A percentile compares a stretch with the other conserved stretches of the same genome.
These are phyloP conservation scores for Dolichomitus sp. DNA, from an alignment of 2,888 invertebrate genomes.

Conservation along the genomic window DNA sequence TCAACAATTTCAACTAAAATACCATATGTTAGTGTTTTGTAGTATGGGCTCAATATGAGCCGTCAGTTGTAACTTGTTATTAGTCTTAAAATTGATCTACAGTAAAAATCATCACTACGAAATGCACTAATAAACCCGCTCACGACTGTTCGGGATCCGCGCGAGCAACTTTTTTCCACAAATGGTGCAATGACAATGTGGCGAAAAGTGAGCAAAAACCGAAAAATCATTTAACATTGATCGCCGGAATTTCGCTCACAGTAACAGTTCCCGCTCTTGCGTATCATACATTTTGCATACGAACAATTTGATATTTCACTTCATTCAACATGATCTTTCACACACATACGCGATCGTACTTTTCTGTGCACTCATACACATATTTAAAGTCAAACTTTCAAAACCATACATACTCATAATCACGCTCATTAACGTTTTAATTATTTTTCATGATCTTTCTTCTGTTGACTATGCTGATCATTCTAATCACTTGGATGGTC, in stretches of 20 bases:
- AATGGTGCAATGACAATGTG: conserved; percentile 9
- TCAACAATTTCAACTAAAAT: conserved; percentile 82
- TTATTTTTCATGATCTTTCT: background rate
- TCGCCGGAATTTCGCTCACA: conserved; percentile 54
- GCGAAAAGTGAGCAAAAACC: conserved; percentile 9
- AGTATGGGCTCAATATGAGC: conserved; percentile 83
- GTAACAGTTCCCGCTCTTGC: conserved; percentile 25
- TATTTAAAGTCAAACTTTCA: background rate
- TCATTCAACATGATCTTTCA: conserved; percentile 2
- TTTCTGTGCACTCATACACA: conserved; percentile 15
- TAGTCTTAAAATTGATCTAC: conserved; percentile 79
- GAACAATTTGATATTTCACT: background rate
- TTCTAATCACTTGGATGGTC: too few species aligned
- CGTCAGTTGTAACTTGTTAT: conserved; percentile 74
- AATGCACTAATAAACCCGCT: conserved; percentile 69
- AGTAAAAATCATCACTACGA: conserved; percentile 73
- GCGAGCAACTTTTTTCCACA: background rate
- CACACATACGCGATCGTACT: conserved; percentile 24
- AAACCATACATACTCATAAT: background rate
- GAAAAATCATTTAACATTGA: conserved; percentile 38
- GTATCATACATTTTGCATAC: background rate
- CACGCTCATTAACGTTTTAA: background rate
- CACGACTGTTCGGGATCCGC: background rate
- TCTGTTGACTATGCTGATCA: too few species aligned
- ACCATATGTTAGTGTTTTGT: conserved; percentile 70